Conservation (phyloP, 92 coral and sea anemone species). For the Actinostola sp. region DNA sequence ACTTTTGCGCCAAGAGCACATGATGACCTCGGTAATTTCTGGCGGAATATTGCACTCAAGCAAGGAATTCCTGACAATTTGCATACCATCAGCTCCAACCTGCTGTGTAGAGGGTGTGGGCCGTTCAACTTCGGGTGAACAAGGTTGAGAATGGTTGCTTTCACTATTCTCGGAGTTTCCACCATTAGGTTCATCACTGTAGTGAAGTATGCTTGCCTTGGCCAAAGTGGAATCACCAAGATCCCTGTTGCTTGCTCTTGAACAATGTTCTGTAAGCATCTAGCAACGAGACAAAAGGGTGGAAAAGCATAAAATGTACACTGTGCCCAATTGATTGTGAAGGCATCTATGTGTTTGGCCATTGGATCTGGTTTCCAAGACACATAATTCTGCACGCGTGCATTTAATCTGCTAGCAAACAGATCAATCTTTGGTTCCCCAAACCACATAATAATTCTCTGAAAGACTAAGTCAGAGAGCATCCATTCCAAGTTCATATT, state of each 20-base stretch:
- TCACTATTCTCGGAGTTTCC: conserved; percentile 30
- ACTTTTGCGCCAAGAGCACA: conserved; percentile 48
- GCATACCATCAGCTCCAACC: conserved; percentile 54
- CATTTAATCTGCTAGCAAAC: conserved; percentile 62
- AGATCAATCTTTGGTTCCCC: conserved; percentile 42
- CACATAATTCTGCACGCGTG: conserved; percentile 39
- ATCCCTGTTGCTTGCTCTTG: conserved; percentile 48
- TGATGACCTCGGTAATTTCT: conserved; percentile 55
- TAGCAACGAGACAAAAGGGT: conserved; percentile 49
- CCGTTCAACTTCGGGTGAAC: conserved; percentile 35
- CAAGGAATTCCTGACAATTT: conserved; percentile 61
- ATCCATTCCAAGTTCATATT: conserved; percentile 27
- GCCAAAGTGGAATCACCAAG: conserved; percentile 39
- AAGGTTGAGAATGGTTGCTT: conserved; percentile 38
- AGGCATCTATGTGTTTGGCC: conserved; percentile 59
- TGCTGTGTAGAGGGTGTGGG: conserved; percentile 46
- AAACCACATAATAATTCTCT: background rate
- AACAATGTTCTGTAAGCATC: conserved; percentile 52
- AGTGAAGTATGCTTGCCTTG: conserved; percentile 34
- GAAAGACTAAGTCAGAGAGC: conserved; percentile 17
- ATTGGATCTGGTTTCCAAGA: conserved; percentile 57
- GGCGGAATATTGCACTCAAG: conserved; percentile 39
- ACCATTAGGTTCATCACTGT: conserved; percentile 29
- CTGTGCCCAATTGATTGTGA: conserved; percentile 44
- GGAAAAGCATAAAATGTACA: conserved; percentile 56